Percentiles rank a stretch among this genome's conserved stretches.
Evolutionary conservation across 2,113 vertebrate species (phyloP).

Genomic region (Excalfactoria chinensis): DNA sequence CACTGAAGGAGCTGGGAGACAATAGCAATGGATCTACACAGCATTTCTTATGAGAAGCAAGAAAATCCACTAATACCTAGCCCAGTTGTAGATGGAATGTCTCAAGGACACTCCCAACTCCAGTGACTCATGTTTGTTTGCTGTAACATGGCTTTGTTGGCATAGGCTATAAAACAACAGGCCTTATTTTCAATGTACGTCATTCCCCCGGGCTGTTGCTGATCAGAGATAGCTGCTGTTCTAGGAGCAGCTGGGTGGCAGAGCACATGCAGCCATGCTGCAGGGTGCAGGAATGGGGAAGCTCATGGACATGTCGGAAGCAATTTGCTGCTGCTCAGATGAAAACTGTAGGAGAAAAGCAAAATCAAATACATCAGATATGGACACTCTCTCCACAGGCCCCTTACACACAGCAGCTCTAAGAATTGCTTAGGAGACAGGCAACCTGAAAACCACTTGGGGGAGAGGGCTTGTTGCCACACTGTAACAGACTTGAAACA

Average conservation of each 20-base stretch:
- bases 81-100: not conserved
- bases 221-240: not conserved
- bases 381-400: not conserved
- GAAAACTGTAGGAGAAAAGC: not conserved
- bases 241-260: not conserved
- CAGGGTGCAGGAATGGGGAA: not conserved
- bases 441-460: not conserved
- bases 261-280: not conserved
- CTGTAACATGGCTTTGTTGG: not conserved
- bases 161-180: not conserved
- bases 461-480: not conserved
- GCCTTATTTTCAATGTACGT: not conserved
- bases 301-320: not conserved
- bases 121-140: constrained; percentile 20
- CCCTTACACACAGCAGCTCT: not conserved
- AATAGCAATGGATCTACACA: not conserved
- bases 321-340: not conserved
- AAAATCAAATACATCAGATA: not conserved
- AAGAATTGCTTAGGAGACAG: not conserved
- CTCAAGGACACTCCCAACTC: not conserved
- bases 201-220: not conserved
- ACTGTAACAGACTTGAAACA: not conserved
- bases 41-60: not conserved
- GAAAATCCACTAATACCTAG: not conserved
- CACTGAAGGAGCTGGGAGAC: not conserved